These are phyloP conservation scores for Columba guinea DNA, from an alignment of 2,797 vertebrate genomes.

Conservation along the genomic window DNA sequence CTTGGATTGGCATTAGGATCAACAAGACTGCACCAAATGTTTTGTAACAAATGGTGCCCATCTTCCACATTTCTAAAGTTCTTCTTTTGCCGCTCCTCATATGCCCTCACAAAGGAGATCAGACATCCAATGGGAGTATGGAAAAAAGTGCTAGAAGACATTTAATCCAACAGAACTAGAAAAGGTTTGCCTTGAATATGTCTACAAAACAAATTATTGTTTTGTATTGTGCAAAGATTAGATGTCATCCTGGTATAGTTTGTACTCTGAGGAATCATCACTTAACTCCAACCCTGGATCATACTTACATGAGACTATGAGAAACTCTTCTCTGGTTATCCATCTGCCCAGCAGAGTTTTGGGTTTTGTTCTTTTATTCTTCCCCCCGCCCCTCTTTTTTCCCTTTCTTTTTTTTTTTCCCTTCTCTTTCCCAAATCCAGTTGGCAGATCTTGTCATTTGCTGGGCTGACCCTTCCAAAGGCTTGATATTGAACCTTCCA, in stretches of 20 bases:
- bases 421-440: background rate
- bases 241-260: background rate
- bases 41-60: background rate
- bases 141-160: background rate
- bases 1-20: background rate
- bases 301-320: background rate
- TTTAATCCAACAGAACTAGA: background rate
- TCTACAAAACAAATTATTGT: constrained; percentile 19
- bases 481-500: constrained; percentile 47
- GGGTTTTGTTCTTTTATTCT: background rate
- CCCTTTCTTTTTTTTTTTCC: background rate
- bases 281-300: background rate
- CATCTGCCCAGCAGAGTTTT: background rate
- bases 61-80: background rate
- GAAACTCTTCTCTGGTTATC: background rate
- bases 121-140: background rate
- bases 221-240: background rate
- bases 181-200: background rate
- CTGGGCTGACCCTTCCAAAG: constrained; percentile 44
- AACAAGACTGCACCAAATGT: background rate
- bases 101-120: background rate
- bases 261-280: background rate
- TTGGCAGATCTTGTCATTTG: constrained; percentile 34
- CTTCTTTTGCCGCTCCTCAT: background rate
- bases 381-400: background rate